Evolutionary conservation across 2,888 invertebrate genomes (phyloP).

Genomic region (Odontomyia ornata): DNA sequence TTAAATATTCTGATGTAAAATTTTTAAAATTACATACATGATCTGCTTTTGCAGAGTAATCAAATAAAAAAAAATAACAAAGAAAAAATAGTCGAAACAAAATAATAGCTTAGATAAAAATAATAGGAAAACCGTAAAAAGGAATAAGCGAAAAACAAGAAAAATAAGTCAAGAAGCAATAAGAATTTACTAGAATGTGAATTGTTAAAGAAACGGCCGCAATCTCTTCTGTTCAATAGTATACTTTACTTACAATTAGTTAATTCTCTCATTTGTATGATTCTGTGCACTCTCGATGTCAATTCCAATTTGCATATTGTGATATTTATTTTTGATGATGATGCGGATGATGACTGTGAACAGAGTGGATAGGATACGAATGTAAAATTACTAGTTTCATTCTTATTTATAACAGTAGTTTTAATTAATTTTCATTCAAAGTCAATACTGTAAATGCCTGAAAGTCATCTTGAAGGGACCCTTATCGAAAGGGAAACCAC

Average conservation of each 20-base stretch:
- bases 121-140: background rate
- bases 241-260: background rate
- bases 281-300: conserved; percentile 12
- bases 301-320: conserved; percentile 32
- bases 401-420: background rate
- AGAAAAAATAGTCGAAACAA: background rate
- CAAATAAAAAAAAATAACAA: background rate
- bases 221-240: conserved; percentile 10
- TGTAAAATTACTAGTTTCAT: background rate
- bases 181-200: background rate
- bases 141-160: background rate
- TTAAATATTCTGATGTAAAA: conserved; percentile 40
- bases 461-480: no score
- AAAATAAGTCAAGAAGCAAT: conserved; percentile 11
- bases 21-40: conserved; percentile 20
- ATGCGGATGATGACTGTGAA: conserved; percentile 4
- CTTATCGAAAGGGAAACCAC: no score
- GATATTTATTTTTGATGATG: conserved; percentile 21
- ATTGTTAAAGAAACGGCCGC: conserved; percentile 6
- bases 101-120: background rate
- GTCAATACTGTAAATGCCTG: no score
- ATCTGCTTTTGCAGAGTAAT: conserved; percentile 10
- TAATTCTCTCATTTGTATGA: conserved; percentile 24
- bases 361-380: background rate
- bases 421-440: background rate